Conservation (phyloP, 2,888 invertebrate species). For the Cheilosia vulpina region DNA sequence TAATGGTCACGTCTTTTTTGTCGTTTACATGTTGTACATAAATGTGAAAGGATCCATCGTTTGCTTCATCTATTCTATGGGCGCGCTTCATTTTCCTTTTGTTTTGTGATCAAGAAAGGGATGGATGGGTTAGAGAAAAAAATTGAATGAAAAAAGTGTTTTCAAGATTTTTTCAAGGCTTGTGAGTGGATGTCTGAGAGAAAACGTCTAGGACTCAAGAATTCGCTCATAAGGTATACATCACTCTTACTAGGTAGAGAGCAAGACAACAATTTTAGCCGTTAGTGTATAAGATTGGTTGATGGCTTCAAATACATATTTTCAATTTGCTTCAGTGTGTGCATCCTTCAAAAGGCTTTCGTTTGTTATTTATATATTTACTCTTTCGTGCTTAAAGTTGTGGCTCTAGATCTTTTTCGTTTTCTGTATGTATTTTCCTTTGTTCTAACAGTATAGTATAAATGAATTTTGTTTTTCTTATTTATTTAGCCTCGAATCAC, state of each 20-base stretch:
- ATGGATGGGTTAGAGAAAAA: conserved; percentile 67
- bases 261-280: not conserved
- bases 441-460: conserved; percentile 18
- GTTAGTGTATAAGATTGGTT: conserved; percentile 6
- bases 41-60: conserved; percentile 65
- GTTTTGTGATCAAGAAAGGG: conserved; percentile 48
- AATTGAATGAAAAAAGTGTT: not conserved
- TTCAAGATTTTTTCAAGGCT: conserved; percentile 29
- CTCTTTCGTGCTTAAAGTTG: conserved; percentile 30
- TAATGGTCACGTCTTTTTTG: conserved; percentile 38
- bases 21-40: conserved; percentile 61
- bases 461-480: conserved; percentile 50
- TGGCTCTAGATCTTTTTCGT: conserved; percentile 14
- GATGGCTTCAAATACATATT: conserved; percentile 17
- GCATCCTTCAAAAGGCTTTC: conserved; percentile 30
- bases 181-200: conserved; percentile 12
- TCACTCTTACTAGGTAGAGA: conserved; percentile 32
- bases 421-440: conserved; percentile 8
- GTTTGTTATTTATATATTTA: not conserved
- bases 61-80: conserved; percentile 56
- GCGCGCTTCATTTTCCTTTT: conserved; percentile 51
- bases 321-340: conserved; percentile 44
- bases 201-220: conserved; percentile 57
- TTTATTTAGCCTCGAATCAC: conserved; percentile 81
- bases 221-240: conserved; percentile 49